Evolutionary conservation across 2,888 invertebrate species (phyloP), one percentile per base, ranked within the genome.

Genomic region (Neoaliturus tenellus): DNA sequence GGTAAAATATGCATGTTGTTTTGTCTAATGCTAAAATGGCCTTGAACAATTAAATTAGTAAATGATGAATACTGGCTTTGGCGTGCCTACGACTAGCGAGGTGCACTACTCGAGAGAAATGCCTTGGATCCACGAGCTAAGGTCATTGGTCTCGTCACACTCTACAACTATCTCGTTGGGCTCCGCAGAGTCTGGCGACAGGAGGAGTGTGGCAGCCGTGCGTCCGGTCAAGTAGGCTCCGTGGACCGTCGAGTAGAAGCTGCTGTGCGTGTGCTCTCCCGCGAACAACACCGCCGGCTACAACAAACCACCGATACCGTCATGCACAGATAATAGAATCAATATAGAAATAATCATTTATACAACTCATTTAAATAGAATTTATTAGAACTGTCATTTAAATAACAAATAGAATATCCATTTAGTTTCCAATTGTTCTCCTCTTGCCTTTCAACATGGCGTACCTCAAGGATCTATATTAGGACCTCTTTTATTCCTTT

Each of bases 251-350:
- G 98, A 98, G 91, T 98, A 98, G 90, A 97, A 98, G 90, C 94
- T 96, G 89, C 96, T 95, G 92, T 98, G 98, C 62, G 98, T 98
- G 89, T 98, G 98, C 92, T 98, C 98, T 85, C 98, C 98, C 88
- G 98, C 98, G 92, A 98, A 98, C 89, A 96, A 91, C 88, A 98
- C 91, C 48, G 94, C 93, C 87, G 97, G 97, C 97, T 97, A 90
- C 86, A 51, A 51, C 51, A 51, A 51, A 93, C 44, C 51, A 39
- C 6, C 39, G 12, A 6, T 39, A 39, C 39, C 12, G 39, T 39
- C 39, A 39, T 39, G 39, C 8, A 8, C 39, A 8, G 39, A 39
- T 39, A 6, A 39, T 12, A 39, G 8, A 8, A 39, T 39, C 39
- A 39, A 8, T 12, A n/a, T n/a, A n/a, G n/a, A n/a, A n/a, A n/a